Conservation (phyloP, 2,888 invertebrate species). For the Sinhomidia bicolor region DNA sequence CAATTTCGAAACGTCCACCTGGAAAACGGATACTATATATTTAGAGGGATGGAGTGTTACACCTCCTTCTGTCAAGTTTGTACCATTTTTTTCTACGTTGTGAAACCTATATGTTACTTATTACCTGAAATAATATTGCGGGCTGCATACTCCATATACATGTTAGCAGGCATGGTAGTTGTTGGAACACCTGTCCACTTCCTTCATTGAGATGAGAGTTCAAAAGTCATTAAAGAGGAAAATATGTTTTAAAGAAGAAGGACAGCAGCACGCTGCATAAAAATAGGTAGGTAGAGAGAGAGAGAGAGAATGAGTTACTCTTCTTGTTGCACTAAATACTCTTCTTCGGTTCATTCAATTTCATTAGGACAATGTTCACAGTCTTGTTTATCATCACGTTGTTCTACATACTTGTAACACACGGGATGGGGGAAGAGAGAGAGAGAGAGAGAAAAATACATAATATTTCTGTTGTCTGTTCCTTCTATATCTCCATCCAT, state of each 20-base stretch:
- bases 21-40: slow-evolving; percentile 73
- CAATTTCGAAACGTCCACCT: slow-evolving; percentile 70
- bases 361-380: slow-evolving; percentile 66
- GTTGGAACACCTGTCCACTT: slow-evolving; percentile 70
- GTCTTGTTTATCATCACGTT: slow-evolving; percentile 39
- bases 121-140: too few species aligned
- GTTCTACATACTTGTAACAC: too few species aligned
- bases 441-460: too few species aligned
- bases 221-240: slow-evolving; percentile 52
- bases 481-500: slow-evolving; percentile 19
- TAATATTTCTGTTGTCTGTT: not conserved
- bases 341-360: slow-evolving; percentile 57
- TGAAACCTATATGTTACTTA: slow-evolving; percentile 14
- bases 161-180: slow-evolving; percentile 22
- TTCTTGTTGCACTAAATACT: slow-evolving; percentile 17
- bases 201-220: slow-evolving; percentile 58
- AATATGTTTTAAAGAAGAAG: slow-evolving; percentile 26
- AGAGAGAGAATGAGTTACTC: not conserved
- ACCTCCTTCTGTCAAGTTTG: slow-evolving; percentile 73
- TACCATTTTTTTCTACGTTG: slow-evolving; percentile 62
- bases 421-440: too few species aligned
- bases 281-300: too few species aligned
- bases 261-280: not conserved
- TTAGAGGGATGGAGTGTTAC: slow-evolving; percentile 72
- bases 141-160: not conserved